Conservation (phyloP, 2,797 vertebrate species). For the Mastacembelus armatus region DNA sequence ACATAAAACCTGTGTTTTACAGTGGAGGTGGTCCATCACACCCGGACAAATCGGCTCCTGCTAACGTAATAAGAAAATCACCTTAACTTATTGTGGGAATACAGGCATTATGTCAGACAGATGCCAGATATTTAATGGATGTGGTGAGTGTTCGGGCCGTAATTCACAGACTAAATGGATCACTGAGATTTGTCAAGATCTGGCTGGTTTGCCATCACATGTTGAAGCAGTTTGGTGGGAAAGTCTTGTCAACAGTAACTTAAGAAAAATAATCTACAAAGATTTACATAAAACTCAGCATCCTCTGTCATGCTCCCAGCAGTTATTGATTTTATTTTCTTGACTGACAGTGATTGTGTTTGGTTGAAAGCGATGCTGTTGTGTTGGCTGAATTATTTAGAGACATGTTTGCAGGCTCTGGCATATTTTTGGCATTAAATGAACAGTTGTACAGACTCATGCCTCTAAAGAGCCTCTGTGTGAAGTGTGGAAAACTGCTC, state of each 20-base stretch:
- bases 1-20: too few species aligned
- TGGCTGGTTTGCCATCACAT: not conserved
- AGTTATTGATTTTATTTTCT: not conserved
- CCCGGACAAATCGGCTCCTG: too few species aligned
- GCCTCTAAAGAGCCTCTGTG: not conserved
- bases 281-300: not conserved
- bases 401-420: not conserved
- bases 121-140: not conserved
- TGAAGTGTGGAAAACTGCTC: not conserved
- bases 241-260: not conserved
- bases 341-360: not conserved
- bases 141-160: not conserved
- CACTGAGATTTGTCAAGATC: not conserved
- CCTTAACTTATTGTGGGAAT: too few species aligned
- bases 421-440: not conserved
- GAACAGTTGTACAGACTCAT: not conserved
- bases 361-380: not conserved
- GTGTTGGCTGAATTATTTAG: not conserved
- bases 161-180: not conserved
- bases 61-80: too few species aligned
- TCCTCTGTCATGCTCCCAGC: not conserved
- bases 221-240: not conserved
- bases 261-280: too few species aligned
- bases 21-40: too few species aligned
- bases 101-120: not conserved